Base-by-base conservation (phyloP, 2,113 vertebrate species). In the Datnioides undecimradiatus region DNA sequence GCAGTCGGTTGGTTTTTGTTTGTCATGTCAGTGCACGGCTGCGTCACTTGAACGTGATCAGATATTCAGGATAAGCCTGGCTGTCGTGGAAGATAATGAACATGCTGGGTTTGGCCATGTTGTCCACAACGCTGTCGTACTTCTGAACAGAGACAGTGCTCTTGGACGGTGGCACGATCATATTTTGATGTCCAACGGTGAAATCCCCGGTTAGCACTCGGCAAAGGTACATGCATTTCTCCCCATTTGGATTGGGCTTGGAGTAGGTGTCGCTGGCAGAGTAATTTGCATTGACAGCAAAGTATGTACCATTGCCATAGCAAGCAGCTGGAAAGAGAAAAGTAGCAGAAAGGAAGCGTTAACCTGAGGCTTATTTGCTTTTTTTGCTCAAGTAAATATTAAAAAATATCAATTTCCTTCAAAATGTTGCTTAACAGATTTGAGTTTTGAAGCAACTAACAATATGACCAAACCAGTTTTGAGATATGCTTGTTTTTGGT, bases 41-140 rank as follows among this genome's bases (percentile, higher is more conserved):
- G 25, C 5, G 27, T 82, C 67, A 93, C 9, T 21, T 90, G 79
- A 97, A 97, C 34, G 93, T 96, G 80, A 97, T 97, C 36, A 97
- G 87, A 49, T 97, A 96, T 60, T 96, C 94, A 13, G 97, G 97
- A 79, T 96, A 97, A 2, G 96, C 96, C 19, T 96, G 94, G 67
- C 60, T 87, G 82, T 98, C 96, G 36, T 85, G 91, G 87, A 97
- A 97, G 84, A 97, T 85, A 7, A 96, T 86, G 66, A 96, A 97
- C 76, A 97, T 83, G 0, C 0, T 4, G n/a, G 96, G 96, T 0
- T 0, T 3, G 0, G 0, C 0, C 2, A 2, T 0, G 0, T 93
- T 8, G 72, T 97, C 86, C 23, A 95, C 95, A 5, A 96, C 94
- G 0, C 96, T 97, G 90, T 97, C 95, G 0, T 90, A 96, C 3